Evolutionary conservation across 1,140 invertebrate genomes (phyloP).

Genomic region (Akabosia matsudoensis): DNA sequence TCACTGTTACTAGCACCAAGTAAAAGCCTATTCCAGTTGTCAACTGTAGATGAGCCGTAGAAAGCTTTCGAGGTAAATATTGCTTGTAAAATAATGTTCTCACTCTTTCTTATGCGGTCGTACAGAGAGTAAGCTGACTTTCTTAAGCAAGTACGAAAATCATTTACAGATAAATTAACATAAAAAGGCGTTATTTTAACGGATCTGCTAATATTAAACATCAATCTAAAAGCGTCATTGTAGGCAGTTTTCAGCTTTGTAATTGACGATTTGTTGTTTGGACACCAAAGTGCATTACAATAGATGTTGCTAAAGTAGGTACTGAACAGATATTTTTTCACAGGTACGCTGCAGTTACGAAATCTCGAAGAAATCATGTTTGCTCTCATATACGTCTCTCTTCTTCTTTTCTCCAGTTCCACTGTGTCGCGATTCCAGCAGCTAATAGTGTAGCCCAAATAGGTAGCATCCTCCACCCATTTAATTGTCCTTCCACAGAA

Average conservation of each 20-base stretch:
- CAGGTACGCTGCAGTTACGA: neutral
- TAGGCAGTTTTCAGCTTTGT: neutral
- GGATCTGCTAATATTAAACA: no score
- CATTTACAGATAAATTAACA: no score
- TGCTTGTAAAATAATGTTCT: no score
- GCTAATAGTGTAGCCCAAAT: neutral
- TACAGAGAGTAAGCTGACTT: no score
- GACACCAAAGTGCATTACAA: neutral
- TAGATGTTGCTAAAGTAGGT: neutral
- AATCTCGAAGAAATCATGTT: neutral
- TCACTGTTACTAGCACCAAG: no score
- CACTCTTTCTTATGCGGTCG: no score
- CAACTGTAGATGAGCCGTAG: no score
- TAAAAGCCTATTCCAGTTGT: no score
- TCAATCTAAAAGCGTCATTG: slow-evolving; percentile 8
- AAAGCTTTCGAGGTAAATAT: no score
- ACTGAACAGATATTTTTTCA: slow-evolving; percentile 2
- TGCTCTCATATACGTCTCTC: neutral
- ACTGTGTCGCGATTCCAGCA: neutral
- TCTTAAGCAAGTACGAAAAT: no score
- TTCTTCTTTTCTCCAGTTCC: neutral
- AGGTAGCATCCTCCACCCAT: neutral
- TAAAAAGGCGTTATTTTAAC: no score
- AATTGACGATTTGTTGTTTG: neutral
- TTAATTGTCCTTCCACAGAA: neutral